Percentiles rank a stretch among this genome's conserved stretches.
Conservation (phyloP, 2,888 invertebrate species). For the Calameuta pallipes region DNA sequence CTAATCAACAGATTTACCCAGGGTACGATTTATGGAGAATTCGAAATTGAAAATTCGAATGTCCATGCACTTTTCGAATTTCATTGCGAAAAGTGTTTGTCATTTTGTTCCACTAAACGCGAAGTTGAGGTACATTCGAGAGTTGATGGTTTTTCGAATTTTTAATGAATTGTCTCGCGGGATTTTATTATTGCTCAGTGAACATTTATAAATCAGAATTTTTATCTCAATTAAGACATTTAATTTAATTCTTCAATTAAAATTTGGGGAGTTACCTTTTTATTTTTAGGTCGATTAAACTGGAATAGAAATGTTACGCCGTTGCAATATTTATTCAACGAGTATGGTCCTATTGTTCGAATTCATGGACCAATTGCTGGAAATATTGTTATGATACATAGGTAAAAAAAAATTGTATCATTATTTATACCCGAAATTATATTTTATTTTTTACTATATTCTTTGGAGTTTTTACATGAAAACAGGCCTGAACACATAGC, state of each 20-base stretch:
- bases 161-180: slow-evolving; percentile 16
- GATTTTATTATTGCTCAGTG: not conserved
- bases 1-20: slow-evolving; percentile 57
- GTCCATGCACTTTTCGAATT: slow-evolving; percentile 16
- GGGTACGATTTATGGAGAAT: slow-evolving; percentile 54
- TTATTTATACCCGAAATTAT: not conserved
- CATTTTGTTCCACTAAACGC: not conserved
- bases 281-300: slow-evolving; percentile 61
- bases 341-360: slow-evolving; percentile 76
- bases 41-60: slow-evolving; percentile 30
- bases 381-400: slow-evolving; percentile 72
- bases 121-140: slow-evolving; percentile 6
- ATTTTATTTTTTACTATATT: not conserved
- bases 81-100: not conserved
- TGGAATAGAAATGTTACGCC: slow-evolving; percentile 67
- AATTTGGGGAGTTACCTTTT: not conserved
- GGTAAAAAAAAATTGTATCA: slow-evolving; percentile 27
- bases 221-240: not conserved
- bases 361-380: slow-evolving; percentile 74
- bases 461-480: not conserved
- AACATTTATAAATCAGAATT: not conserved
- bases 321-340: slow-evolving; percentile 66
- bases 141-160: slow-evolving; percentile 21
- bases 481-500: slow-evolving; percentile 73
- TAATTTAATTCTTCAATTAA: not conserved